Base-by-base conservation (phyloP, 37 sponge, comb jelly and placozoan genomes). In the Agelas oroides region DNA sequence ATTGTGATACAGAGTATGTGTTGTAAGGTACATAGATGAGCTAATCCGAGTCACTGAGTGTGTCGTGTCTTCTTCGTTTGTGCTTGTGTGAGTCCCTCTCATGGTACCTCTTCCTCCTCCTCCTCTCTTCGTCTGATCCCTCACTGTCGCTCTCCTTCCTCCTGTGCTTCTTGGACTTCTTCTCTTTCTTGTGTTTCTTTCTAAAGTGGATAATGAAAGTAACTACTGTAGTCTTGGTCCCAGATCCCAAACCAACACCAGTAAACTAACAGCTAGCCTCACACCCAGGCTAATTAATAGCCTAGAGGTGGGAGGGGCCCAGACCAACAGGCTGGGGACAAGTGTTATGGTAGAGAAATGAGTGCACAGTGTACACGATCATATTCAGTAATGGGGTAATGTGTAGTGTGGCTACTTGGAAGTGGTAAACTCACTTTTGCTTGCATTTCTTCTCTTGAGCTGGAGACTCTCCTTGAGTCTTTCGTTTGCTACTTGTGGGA, bases 51-150 rank as follows among this genome's bases (percentile, higher is more conserved):
- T 27, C 70, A 69, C 70, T 69, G 32, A 23, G 27, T 33, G 65
- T 65, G 20, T 65, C 68, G 27, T 79, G 80, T 66, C 68, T 79
- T 21, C 54, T 31, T 20, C 67, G 62, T n/a, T 34, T 59, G 13
- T 61, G 57, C 14, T 56, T 46, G 30, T 56, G 34, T 32, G 27
- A 32, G 31, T 54, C 54, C 30, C 30, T 73, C 11, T 55, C 75
- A 2, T 54, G 31, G 5, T 56, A 35, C 52, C 18, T 12, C 56
- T 33, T n/a, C 25, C 41, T 71, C 17, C 75, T 55, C 55, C 17
- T 57, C 25, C 30, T 24, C 58, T 57, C 21, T 3, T 56, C 57
- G 25, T 27, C 35, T 12, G 34, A 41, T 30, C 76, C 18, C 60
- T 33, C 24, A 27, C 76, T 75, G 34, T 75, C 59, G 1, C 14